Base-by-base conservation (phyloP, 1,140 invertebrate genomes). In the Drepana arcuata region DNA sequence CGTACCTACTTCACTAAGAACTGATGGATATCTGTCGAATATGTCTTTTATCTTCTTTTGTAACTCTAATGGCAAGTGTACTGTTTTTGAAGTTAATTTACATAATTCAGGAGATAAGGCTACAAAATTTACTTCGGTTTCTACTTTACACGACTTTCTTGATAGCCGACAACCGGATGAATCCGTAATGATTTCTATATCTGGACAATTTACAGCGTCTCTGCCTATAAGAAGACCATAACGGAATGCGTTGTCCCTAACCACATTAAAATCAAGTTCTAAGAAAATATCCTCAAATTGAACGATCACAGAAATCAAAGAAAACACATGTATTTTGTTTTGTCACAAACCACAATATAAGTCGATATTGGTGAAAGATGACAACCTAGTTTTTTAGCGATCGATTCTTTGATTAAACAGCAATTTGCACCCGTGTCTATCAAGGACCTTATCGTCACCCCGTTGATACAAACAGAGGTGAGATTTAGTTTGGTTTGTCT, bases 341-440 rank as follows among this genome's bases (percentile, higher is more conserved):
- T 33, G n/a, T 11, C 48, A 43, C 36, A 47, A 25, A 18, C 48
- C 48, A 13, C 25, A 5, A 24, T 33, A 10, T 16, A 34, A 18
- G 16, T 3, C 21, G 25, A 13, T 39, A 9, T n/a, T n/a, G 43
- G 40, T 14, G 7, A 7, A 7, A 39, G 5, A 7, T 21, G 24
- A 14, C 18, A 31, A 12, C 34, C 41, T 23, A 51, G 21, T 11
- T 21, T 24, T 14, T 27, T 41, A 10, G 42, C 48, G 9, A 50
- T 12, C 11, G 48, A 50, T 31, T 50, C 37, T 30, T 38, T 50
- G 5, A 50, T 41, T 28, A 51, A 26, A 27, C 42, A 41, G 21
- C 38, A 38, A 23, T 16, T 41, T 7, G 48, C 38, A n/a, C 42
- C 42, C 0, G 48, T 45, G 34, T 51, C 42, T 14, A 51, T 31